phyloP scores from a whole-genome alignment of 2,113 vertebrate genomes.

The Tyto alba region DNA sequence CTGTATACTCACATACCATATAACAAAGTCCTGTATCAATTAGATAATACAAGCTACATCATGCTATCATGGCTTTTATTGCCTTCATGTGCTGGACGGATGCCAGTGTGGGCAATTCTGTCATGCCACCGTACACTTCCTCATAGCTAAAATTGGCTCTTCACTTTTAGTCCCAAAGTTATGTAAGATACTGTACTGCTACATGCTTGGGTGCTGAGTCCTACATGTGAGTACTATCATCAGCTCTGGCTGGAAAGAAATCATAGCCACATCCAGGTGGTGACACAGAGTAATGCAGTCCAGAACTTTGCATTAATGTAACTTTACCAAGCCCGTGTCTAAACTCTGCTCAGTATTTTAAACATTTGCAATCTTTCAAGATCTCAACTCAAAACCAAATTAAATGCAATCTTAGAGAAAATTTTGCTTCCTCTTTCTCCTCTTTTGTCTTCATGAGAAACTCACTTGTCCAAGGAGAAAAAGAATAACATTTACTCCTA shows the following conservation, averaged over 20 bases:
- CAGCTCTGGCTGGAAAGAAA: background rate
- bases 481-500: background rate
- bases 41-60: background rate
- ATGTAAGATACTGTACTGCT: background rate
- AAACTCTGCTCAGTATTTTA: background rate
- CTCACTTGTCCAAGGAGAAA: background rate
- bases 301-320: background rate
- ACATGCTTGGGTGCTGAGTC: background rate
- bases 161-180: background rate
- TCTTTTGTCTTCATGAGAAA: background rate
- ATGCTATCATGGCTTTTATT: background rate
- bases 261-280: background rate
- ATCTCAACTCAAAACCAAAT: background rate
- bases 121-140: background rate
- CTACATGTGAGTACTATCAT: background rate
- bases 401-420: background rate
- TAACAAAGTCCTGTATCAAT: background rate
- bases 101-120: background rate
- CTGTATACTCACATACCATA: background rate
- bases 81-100: background rate
- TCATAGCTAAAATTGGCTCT: background rate
- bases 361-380: background rate
- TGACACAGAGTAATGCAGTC: background rate
- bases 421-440: background rate
- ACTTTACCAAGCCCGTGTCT: background rate